Base-by-base conservation (phyloP, 2,797 vertebrate species). In the Hemibagrus guttatus region DNA sequence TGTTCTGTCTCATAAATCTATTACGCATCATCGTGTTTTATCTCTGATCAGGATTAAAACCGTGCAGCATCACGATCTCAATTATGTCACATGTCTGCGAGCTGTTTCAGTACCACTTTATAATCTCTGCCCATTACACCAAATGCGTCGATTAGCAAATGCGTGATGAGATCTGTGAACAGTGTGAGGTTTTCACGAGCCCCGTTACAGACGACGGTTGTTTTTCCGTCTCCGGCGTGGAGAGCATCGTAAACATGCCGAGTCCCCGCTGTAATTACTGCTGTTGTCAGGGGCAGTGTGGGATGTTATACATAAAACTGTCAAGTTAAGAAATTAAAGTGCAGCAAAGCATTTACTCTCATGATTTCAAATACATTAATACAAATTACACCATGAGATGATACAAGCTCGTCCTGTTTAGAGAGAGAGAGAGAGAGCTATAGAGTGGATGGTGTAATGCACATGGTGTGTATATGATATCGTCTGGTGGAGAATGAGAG, bases 321-420 rank as follows among this genome's bases (percentile, higher is more conserved):
- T 92, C 90, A 91, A 91, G 90, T 93, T 94, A 92, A 93, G 93
- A 94, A 95, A 95, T 92, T 94, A 93, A 93, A 94, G 92, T 91
- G 93, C 93, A 95, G 87, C 91, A 93, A 94, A 95, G 93, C 92
- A 91, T 95, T 92, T 91, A 81, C 90, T 89, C 72, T 87, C 89
- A 79, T 89, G 87, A 91, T 91, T 90, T 87, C 84, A 78, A 88
- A 88, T 89, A 78, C 86, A 91, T 91, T 90, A 92, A 86, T 90
- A 63, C 83, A 88, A 92, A 91, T 90, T 74, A 89, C 89, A 61
- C 81, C 61, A 64, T 71, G 86, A 88, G 89, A 86, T 39, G 64
- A 88, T 88, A 87, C 58, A 56, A 83, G 90, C 85, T 84, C 71
- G n/a, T 81, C 84, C 85, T 78, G 89, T 90, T 88, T 64, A 56